These are phyloP conservation scores for Pterocles gutturalis DNA, from an alignment of 2,113 vertebrate genomes.

Conservation along the genomic window DNA sequence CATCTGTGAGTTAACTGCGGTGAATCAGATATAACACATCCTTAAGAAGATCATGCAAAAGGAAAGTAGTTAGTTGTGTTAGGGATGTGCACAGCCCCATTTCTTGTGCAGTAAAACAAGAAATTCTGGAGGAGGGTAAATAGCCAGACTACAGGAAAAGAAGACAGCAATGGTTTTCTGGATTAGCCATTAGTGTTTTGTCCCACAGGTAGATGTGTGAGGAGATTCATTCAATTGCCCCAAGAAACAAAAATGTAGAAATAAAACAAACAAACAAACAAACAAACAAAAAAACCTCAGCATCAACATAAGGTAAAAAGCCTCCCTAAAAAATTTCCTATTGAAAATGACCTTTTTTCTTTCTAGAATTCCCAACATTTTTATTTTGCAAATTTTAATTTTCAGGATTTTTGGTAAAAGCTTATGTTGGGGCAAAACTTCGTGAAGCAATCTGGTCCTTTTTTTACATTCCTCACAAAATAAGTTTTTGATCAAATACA, in stretches of 20 bases:
- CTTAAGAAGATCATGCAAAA: not conserved
- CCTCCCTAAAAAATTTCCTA: not conserved
- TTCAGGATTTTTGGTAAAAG: not conserved
- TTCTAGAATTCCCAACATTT: not conserved
- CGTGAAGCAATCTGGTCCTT: not conserved
- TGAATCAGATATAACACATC: not conserved
- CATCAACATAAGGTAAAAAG: not conserved
- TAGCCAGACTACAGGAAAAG: not conserved
- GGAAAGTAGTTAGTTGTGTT: not conserved
- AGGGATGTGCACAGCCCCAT: not conserved
- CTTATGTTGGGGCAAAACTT: fast-evolving
- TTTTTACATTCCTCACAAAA: not conserved
- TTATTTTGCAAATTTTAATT: not conserved
- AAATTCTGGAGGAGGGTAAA: not conserved
- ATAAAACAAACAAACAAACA: not conserved
- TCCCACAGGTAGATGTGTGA: not conserved
- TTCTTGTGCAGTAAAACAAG: not conserved
- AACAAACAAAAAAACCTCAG: too few relatives aligned
- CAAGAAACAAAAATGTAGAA: not conserved
- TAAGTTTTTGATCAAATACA: not conserved
- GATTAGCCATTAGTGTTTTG: not conserved
- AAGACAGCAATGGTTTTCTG: not conserved
- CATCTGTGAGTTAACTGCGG: not conserved
- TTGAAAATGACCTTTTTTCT: not conserved
- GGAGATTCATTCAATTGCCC: not conserved